phyloP scores from a whole-genome alignment of 2,113 vertebrate species.

The Cebidichthys violaceus region DNA sequence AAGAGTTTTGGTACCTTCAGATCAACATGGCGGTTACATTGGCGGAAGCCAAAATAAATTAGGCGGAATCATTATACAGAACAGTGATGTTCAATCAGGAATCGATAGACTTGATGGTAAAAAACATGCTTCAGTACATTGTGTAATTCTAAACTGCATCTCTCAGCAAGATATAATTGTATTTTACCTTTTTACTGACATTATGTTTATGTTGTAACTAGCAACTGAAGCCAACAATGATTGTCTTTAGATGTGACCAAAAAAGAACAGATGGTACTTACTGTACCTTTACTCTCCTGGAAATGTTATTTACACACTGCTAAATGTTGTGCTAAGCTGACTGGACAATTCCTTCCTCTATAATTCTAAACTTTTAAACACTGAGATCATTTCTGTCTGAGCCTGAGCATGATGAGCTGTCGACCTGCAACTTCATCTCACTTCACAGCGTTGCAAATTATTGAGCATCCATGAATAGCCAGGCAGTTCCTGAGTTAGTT shows the following conservation, averaged over 20 bases:
- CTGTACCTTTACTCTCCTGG: constrained; percentile 3
- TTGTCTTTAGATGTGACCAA: constrained; percentile 27
- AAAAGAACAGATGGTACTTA: constrained; percentile 37
- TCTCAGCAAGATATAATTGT: constrained; percentile 20
- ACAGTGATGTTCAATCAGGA: background rate
- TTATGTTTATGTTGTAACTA: constrained; percentile 24
- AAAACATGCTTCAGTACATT: background rate
- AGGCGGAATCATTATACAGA: background rate
- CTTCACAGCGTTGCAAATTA: background rate
- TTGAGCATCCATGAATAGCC: background rate
- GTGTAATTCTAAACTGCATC: constrained; percentile 9
- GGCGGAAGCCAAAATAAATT: background rate
- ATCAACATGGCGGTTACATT: constrained; percentile 31
- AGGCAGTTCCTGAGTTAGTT: background rate
- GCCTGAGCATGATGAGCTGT: constrained; percentile 21
- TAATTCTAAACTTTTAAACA: constrained; percentile 61
- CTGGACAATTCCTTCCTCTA: constrained; percentile 36
- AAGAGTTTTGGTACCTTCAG: constrained; percentile 21
- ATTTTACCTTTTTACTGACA: constrained; percentile 27
- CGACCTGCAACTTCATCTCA: constrained; percentile 1
- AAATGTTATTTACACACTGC: constrained; percentile 58
- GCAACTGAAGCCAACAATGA: constrained; percentile 32
- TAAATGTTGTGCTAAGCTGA: constrained; percentile 38
- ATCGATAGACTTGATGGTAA: background rate
- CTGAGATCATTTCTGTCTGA: constrained; percentile 62